A percentile compares a stretch with the other conserved stretches of the same genome.
These are phyloP conservation scores for Nibea coibor DNA, from an alignment of 2,113 vertebrate species.

Conservation along the genomic window DNA sequence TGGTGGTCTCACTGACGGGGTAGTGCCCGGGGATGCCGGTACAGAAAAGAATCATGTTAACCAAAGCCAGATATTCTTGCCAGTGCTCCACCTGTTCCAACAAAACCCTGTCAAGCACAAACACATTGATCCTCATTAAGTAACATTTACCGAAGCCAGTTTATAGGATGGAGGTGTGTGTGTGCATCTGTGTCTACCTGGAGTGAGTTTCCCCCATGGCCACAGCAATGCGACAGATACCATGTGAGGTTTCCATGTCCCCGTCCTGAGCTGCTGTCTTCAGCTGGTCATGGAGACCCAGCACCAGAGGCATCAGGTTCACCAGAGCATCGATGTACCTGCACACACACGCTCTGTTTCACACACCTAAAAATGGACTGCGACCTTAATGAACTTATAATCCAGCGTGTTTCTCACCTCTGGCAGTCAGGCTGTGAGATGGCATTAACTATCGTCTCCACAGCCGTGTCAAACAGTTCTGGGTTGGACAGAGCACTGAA, in stretches of 20 bases:
- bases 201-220: constrained; percentile 97
- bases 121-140: constrained; percentile 19
- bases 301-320: constrained; percentile 90
- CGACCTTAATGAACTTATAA: neutral
- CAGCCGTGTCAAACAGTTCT: constrained; percentile 93
- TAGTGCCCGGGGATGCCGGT: constrained; percentile 96
- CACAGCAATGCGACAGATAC: constrained; percentile 95
- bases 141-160: neutral
- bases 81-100: constrained; percentile 96
- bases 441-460: constrained; percentile 94
- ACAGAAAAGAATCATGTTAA: constrained; percentile 99
- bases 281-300: constrained; percentile 93
- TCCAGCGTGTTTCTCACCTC: constrained; percentile 85
- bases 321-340: constrained; percentile 93
- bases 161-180: neutral
- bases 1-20: constrained; percentile 96
- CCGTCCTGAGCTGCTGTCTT: constrained; percentile 90
- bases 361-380: neutral
- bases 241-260: constrained; percentile 96
- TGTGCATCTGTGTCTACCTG: constrained; percentile 85
- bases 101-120: constrained; percentile 85
- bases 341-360: constrained; percentile 45
- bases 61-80: constrained; percentile 95
- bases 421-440: constrained; percentile 96
- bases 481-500: constrained; percentile 89